Evolutionary conservation across 2,113 vertebrate genomes (phyloP), one percentile per base, ranked within the genome.

Genomic region (Heterotilapia buettikoferi): DNA sequence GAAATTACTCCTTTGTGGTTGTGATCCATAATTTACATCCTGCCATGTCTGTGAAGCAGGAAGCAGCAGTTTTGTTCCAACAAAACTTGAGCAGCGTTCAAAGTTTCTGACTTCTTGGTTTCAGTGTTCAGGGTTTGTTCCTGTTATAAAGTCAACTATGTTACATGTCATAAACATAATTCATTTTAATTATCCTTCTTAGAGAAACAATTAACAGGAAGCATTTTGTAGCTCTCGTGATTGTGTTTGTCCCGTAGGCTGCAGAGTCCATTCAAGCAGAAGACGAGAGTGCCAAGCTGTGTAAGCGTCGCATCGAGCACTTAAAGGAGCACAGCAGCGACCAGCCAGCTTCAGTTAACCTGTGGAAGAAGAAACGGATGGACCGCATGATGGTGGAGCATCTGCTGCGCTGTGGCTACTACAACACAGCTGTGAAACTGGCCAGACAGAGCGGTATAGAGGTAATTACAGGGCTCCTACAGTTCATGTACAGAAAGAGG

Each of bases 331-430:
- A 99, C 89, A 99, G 98, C 95, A 99, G 98, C 4, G 98, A 98
- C 96, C 98, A 99, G 92, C 97, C 97, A 0, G 97, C 98, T 1
- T 98, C 98, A 0, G 98, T 98, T 50, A 97, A 98, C 90, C 95
- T 99, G 95, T 99, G 99, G 99, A 99, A 99, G 96, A 97, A 98
- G 94, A 98, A 99, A 16, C 97, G 99, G 66, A 99, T 99, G 98
- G 99, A 99, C 91, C 98, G 99, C 21, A 99, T 99, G 99, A 99
- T 99, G 98, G 98, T 98, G 94, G 99, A 99, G 45, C 99, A 99
- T 56, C 97, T 99, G 56, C 95, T 99, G 26, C 98, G 99, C 90
- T 99, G 98, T 1, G 98, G 98, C 86, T 99, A 99, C 95, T 99
- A 99, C 95, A 99, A 97, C 94, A 99, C 98, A 0, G 99, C 98